These are phyloP conservation scores for Cliona cf. orientalis DNA, from an alignment of 37 sponge, comb jelly and placozoan species.

Conservation along the genomic window DNA sequence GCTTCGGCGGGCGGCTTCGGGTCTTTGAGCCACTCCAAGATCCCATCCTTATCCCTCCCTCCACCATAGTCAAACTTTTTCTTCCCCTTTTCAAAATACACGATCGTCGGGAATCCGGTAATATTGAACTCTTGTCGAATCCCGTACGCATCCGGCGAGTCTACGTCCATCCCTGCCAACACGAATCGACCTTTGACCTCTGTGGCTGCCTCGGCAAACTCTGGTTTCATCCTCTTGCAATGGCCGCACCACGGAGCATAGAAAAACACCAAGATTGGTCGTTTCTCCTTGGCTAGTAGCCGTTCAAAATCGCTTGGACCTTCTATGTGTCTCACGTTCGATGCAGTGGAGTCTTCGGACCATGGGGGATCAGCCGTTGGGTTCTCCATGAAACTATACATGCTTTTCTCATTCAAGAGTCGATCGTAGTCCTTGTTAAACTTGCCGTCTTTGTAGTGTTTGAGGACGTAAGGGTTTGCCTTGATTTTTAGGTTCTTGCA, in stretches of 20 bases:
- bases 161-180: constrained; percentile 91
- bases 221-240: constrained; percentile 91
- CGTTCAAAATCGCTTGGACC: constrained; percentile 42
- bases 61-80: constrained; percentile 56
- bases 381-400: constrained; percentile 81
- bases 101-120: constrained; percentile 91
- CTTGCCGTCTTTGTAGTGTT: constrained; percentile 87
- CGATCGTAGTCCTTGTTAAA: constrained; percentile 96
- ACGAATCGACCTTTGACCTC: constrained; percentile 71
- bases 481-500: constrained; percentile 87
- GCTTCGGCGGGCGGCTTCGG: constrained; percentile 54
- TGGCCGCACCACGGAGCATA: constrained; percentile 99
- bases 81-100: constrained; percentile 84
- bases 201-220: constrained; percentile 86
- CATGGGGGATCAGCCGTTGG: constrained; percentile 90
- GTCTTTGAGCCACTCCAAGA: constrained; percentile 81
- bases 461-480: constrained; percentile 45
- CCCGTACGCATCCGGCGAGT: constrained; percentile 63
- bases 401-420: constrained; percentile 53
- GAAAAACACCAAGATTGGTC: constrained; percentile 87
- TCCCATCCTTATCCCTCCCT: constrained; percentile 66
- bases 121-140: constrained; percentile 79
- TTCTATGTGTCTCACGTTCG: constrained; percentile 81
- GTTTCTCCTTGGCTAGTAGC: constrained; percentile 72
- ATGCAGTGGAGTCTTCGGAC: constrained; percentile 86